phyloP scores from a whole-genome alignment of 2,113 vertebrate species.

The Morone chrysops region DNA sequence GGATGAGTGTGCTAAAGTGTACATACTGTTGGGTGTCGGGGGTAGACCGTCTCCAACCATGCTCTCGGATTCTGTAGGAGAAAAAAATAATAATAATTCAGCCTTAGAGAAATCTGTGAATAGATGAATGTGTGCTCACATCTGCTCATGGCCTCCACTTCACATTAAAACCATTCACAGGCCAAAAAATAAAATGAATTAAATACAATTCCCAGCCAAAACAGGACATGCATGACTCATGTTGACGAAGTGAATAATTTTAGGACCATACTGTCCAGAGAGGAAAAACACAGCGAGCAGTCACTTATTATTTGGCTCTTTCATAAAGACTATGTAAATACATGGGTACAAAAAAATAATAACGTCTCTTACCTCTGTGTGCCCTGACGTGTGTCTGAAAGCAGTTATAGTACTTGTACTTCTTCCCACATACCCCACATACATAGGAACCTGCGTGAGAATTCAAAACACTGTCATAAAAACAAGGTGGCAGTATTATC shows the following conservation, averaged over 20 bases:
- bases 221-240: conserved; percentile 27
- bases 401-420: conserved; percentile 99
- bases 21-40: conserved; percentile 79
- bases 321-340: not conserved
- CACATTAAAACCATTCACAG: conserved; percentile 15
- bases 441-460: conserved; percentile 92
- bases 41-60: conserved; percentile 76
- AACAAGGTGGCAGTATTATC: not conserved
- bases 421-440: conserved; percentile 97
- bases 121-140: conserved; percentile 4
- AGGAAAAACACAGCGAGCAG: conserved; percentile 11
- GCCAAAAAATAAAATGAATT: conserved; percentile 4
- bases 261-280: not conserved
- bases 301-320: conserved; percentile 12
- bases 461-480: conserved; percentile 31
- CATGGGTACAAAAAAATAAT: not conserved
- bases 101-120: conserved; percentile 2
- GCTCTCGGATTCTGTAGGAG: conserved; percentile 76
- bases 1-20: conserved; percentile 18
- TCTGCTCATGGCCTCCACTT: not conserved
- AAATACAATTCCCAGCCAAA: conserved; percentile 23
- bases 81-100: not conserved
- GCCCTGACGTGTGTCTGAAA: conserved; percentile 99
- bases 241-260: conserved; percentile 34
- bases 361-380: conserved; percentile 89